Base-by-base conservation (phyloP, 2,888 invertebrate species). In the Diachrysia chrysitis region DNA sequence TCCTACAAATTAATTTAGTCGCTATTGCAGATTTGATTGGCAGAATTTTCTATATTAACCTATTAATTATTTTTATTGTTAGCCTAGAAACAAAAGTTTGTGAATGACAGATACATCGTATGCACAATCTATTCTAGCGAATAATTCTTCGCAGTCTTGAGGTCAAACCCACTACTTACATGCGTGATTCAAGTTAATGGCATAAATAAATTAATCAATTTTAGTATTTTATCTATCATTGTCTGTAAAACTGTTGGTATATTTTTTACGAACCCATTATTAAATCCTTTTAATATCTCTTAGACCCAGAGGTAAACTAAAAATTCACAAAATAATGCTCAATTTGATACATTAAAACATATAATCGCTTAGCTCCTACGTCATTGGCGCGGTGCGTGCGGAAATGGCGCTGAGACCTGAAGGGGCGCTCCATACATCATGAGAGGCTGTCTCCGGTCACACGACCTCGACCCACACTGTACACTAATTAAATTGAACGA, bases 351-450 rank as follows among this genome's bases (percentile, higher is more conserved):
- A n/a, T n/a, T 14, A n/a, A 32, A 57, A n/a, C n/a, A 9, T 19
- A 9, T 48, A 53, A 19, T 10, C 17, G 10, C 23, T 4, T 14
- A 55, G 3, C 5, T 68, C 58, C 69, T 61, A 81, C 69, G 68
- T 71, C 76, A 66, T 60, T 66, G 78, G 58, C 64, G 37, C 19
- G 53, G 72, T 68, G 61, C 76, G 78, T 78, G 79, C 68, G 89
- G 86, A 90, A 88, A 87, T 88, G 85, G 85, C 81, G 82, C 51
- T 42, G 63, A 66, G 64, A 68, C 56, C 69, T 71, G 72, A 83
- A 83, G 86, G 86, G 82, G 82, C 73, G 77, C 68, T 74, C 79
- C 83, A 88, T 89, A 85, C 82, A 88, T 89, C 86, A 87, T 71
- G 62, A 48, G 71, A 69, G 37, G 62, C 73, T 67, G 69, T 71